phyloP scores from a whole-genome alignment of 2,888 invertebrate genomes.

The Dynastes grantii region DNA sequence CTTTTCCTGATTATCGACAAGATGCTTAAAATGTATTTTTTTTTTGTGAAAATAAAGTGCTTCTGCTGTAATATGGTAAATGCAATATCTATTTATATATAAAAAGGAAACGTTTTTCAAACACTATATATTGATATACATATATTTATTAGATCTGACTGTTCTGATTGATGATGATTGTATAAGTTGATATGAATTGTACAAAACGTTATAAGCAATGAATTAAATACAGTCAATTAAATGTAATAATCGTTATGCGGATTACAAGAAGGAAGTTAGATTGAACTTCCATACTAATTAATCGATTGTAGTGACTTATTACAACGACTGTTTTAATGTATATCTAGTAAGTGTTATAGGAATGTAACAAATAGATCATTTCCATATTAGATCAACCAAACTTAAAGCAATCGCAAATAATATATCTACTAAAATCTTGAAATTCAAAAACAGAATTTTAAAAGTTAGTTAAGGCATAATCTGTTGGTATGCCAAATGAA shows the following conservation, averaged over 20 bases:
- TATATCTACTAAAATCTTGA: neutral
- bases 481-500: no score
- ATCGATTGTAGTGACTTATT: slow-evolving; percentile 42
- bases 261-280: slow-evolving; percentile 16
- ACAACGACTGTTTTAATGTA: slow-evolving; percentile 39
- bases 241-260: slow-evolving; percentile 40
- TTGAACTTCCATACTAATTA: slow-evolving; percentile 21
- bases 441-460: neutral
- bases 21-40: slow-evolving; percentile 42
- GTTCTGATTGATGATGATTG: slow-evolving; percentile 35
- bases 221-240: slow-evolving; percentile 53
- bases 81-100: slow-evolving; percentile 19
- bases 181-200: slow-evolving; percentile 39
- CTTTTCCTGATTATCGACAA: slow-evolving; percentile 52
- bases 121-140: slow-evolving; percentile 20
- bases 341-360: slow-evolving; percentile 33
- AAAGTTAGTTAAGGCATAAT: no score
- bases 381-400: slow-evolving; percentile 16
- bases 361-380: slow-evolving; percentile 20
- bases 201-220: slow-evolving; percentile 49
- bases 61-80: slow-evolving; percentile 30
- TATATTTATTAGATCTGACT: slow-evolving; percentile 23
- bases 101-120: slow-evolving; percentile 13
- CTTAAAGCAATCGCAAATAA: no score
- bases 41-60: slow-evolving; percentile 37